These are phyloP conservation scores for Notocelia uddmanniana DNA, from an alignment of 2,888 invertebrate genomes.

Conservation along the genomic window DNA sequence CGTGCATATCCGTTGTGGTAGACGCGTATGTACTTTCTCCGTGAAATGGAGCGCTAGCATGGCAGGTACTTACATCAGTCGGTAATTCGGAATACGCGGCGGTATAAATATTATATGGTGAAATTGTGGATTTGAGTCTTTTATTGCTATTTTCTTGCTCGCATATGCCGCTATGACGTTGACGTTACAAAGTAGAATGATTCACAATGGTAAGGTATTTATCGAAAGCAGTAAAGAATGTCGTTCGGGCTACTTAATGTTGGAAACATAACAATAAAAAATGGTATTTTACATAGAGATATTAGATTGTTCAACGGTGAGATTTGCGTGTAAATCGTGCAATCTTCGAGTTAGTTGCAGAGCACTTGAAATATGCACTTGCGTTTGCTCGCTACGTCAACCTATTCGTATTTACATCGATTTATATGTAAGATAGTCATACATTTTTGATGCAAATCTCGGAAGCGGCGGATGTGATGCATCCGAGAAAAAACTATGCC, in stretches of 20 bases:
- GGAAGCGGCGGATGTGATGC: constrained; percentile 41
- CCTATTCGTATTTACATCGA: constrained; percentile 31
- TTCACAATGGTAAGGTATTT: constrained; percentile 31
- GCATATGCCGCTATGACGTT: constrained; percentile 29
- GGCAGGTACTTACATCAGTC: constrained; percentile 43
- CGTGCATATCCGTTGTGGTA: constrained; percentile 44
- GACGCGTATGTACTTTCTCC: constrained; percentile 45
- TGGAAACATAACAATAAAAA: constrained; percentile 27
- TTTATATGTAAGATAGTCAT: constrained; percentile 33
- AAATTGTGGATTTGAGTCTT: constrained; percentile 40
- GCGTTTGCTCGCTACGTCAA: constrained; percentile 13
- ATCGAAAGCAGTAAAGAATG: constrained; percentile 33
- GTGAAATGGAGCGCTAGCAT: constrained; percentile 44
- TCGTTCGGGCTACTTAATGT: constrained; percentile 14
- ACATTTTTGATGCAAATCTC: constrained; percentile 43
- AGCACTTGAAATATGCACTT: constrained; percentile 25
- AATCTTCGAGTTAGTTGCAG: constrained; percentile 12
- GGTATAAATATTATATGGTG: constrained; percentile 44
- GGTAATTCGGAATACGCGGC: constrained; percentile 44
- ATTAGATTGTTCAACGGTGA: constrained; percentile 18
- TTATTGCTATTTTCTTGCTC: constrained; percentile 38
- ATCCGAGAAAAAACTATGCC: constrained; percentile 40
- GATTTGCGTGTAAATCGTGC: constrained; percentile 28
- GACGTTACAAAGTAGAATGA: constrained; percentile 25
- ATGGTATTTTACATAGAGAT: constrained; percentile 26